Conservation (phyloP, 2,888 invertebrate species). For the Zygaena filipendulae region DNA sequence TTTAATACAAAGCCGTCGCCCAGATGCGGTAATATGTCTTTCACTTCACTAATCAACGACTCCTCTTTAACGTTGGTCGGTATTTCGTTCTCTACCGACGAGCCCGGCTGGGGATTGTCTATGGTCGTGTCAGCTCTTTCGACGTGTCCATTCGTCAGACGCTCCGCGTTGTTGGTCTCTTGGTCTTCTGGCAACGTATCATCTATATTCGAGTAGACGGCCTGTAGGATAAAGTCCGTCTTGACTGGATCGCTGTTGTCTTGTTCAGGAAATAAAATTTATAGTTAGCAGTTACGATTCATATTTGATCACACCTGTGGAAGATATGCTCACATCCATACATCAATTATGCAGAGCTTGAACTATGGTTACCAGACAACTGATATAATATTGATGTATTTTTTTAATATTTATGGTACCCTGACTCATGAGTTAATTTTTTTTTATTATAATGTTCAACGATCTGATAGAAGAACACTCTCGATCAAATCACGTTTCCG, state of each 20-base stretch:
- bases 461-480: no score
- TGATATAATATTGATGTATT: no score
- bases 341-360: no score
- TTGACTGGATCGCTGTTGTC: constrained; percentile 61
- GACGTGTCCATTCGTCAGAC: constrained; percentile 31
- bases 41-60: constrained; percentile 72
- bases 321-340: no score
- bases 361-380: no score
- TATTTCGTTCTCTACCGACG: constrained; percentile 38
- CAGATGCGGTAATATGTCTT: constrained; percentile 83
- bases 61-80: constrained; percentile 50
- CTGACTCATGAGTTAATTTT: no score
- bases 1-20: constrained; percentile 80
- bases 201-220: constrained; percentile 55
- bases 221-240: constrained; percentile 64
- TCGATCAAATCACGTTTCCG: no score
- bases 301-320: no score
- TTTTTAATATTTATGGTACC: no score
- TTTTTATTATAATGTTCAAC: no score
- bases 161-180: constrained; percentile 11
- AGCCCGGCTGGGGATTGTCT: constrained; percentile 18
- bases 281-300: no score
- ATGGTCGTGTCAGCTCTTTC: constrained; percentile 22
- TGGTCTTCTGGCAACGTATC: constrained; percentile 35
- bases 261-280: constrained; percentile 21